Conservation (phyloP, 1,140 invertebrate species). For the Cotesia chilonis region DNA sequence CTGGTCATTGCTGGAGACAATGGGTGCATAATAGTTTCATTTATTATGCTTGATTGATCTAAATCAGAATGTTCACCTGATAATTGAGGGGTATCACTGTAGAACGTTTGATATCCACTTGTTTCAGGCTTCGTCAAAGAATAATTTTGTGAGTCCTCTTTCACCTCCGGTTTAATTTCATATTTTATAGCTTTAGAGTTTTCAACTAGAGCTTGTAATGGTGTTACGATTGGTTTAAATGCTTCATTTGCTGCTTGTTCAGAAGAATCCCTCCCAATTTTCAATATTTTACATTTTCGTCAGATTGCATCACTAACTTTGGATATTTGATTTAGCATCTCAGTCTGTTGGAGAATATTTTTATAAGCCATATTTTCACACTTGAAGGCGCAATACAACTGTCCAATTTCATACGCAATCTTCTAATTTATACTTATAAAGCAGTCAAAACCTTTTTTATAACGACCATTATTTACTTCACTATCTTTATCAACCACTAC, state of each 20-base stretch:
- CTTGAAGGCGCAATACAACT: background rate
- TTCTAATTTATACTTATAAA: slow-evolving; percentile 27
- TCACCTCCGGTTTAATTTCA: no score
- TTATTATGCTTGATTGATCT: no score
- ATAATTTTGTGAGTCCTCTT: no score
- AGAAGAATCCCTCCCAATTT: background rate
- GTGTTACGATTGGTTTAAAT: slow-evolving; percentile 35
- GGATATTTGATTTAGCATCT: slow-evolving; percentile 33
- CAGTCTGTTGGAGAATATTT: slow-evolving; percentile 29
- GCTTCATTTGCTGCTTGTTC: no score
- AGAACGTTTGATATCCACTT: no score
- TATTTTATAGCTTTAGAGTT: background rate
- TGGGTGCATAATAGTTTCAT: no score
- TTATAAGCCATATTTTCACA: background rate
- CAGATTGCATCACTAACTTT: slow-evolving; percentile 38
- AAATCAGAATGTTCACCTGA: no score
- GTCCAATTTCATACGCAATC: background rate
- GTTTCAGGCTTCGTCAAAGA: no score
- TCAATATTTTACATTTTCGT: slow-evolving; percentile 38
- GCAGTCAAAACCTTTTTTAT: slow-evolving; percentile 30
- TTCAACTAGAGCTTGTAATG: slow-evolving; percentile 31
- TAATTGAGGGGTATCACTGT: no score
- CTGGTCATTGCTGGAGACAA: no score
- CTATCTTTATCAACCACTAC: slow-evolving; percentile 16
- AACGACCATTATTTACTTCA: slow-evolving; percentile 20